Conservation (phyloP, 2,113 vertebrate species). For the Pelmatolapia mariae region DNA sequence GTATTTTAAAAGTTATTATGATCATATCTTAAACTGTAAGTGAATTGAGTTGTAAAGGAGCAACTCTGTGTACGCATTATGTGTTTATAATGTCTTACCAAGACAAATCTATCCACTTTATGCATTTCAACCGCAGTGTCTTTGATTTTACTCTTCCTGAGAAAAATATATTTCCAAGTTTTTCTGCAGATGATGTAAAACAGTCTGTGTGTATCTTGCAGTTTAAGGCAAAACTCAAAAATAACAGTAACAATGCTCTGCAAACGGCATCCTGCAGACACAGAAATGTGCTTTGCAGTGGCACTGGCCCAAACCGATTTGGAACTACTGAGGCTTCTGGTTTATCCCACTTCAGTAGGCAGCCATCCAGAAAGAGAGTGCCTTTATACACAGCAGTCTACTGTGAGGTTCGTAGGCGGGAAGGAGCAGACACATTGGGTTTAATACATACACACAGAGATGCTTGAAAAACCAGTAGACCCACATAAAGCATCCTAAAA, state of each 20-base stretch:
- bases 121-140: background rate
- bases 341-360: constrained; percentile 53
- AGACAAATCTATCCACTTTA: background rate
- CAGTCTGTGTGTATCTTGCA: background rate
- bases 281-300: constrained; percentile 28
- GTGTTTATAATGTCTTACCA: background rate
- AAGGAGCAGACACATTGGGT: background rate
- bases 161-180: background rate
- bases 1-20: background rate
- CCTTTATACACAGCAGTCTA: constrained; percentile 8
- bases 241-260: background rate
- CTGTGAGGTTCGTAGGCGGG: constrained; percentile 5
- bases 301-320: constrained; percentile 42
- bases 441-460: background rate
- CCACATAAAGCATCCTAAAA: background rate
- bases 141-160: background rate
- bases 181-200: constrained; percentile 3
- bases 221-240: constrained; percentile 17
- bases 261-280: background rate
- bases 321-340: constrained; percentile 27
- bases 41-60: background rate
- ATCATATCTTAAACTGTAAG: background rate
- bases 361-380: constrained; percentile 36
- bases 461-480: background rate
- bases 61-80: background rate